Base-by-base conservation (phyloP, 2,797 vertebrate genomes). In the Leuciscus waleckii region DNA sequence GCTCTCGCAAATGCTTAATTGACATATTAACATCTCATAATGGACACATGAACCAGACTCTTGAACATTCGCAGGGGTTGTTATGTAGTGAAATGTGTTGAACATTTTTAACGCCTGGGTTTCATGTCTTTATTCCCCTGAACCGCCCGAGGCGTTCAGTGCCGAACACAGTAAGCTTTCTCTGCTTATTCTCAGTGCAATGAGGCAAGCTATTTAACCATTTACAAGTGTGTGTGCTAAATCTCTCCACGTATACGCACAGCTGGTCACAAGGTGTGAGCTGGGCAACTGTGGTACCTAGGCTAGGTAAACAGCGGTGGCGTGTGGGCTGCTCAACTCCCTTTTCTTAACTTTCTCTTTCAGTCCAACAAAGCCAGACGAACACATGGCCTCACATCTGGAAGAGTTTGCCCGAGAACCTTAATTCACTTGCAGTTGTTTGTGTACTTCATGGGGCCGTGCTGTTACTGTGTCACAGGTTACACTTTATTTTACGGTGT, bases 221-320 rank as follows among this genome's bases (percentile, higher is more conserved):
- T 88, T 84, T 85, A 79, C 87, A 84, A 82, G 80, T 87, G 82
- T 87, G 82, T 88, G 79, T 89, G 68, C 35, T 35, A 75, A 80
- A 77, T 79, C 61, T 83, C 80, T 87, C 84, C 85, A 46, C 81
- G 87, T 89, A 14, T 46, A 89, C 54, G 82, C 90, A 94, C 94
- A 94, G 94, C 93, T 96, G 94, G 87, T 89, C 90, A 91, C 92
- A 95, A 94, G 94, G 94, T 94, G 93, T 92, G 87, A 87, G 83
- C 0, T 37, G 56, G 86, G 79, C 84, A 68, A 87, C 88, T 8
- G 16, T 85, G 88, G 90, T 87, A 87, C 88, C 84, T 90, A 88
- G 87, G 69, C 80, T 86, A 87, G 89, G 89, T 90, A 92, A 92
- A 79, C 84, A 90, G 71, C 83, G 88, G 88, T 92, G 79, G 81